A percentile compares a stretch with the other conserved stretches of the same genome.
Evolutionary conservation across 2,888 invertebrate genomes (phyloP).

Genomic region (Autographa gamma): DNA sequence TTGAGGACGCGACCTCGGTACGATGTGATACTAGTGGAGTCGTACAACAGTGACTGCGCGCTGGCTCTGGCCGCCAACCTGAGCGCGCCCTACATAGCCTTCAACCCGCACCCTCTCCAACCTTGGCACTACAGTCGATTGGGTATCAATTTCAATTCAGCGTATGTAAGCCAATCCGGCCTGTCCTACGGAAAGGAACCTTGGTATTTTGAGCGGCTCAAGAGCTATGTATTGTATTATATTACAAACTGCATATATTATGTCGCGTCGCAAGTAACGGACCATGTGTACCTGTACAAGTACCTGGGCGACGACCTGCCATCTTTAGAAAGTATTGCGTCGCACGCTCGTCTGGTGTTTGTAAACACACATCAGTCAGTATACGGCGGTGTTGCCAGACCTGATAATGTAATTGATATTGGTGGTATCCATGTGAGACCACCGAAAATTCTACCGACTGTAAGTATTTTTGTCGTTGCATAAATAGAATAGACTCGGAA

Average conservation of each 20-base stretch:
- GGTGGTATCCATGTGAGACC: constrained; percentile 90
- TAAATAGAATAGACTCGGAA: constrained; percentile 13
- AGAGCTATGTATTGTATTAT: constrained; percentile 80
- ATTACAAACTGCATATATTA: constrained; percentile 85
- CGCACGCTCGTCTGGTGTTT: constrained; percentile 89
- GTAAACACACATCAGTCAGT: constrained; percentile 91
- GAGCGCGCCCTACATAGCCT: constrained; percentile 90
- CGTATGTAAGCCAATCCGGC: constrained; percentile 82
- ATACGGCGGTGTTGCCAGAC: constrained; percentile 88
- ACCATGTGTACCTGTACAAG: constrained; percentile 83
- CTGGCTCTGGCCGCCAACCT: constrained; percentile 91
- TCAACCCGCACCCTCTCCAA: constrained; percentile 88
- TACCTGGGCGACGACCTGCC: constrained; percentile 87
- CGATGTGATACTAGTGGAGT: constrained; percentile 92
- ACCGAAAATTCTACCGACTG: constrained; percentile 84
- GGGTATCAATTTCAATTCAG: constrained; percentile 86
- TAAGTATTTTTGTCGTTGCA: constrained; percentile 65
- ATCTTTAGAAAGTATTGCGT: constrained; percentile 87
- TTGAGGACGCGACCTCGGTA: constrained; percentile 86
- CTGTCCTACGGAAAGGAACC: constrained; percentile 83
- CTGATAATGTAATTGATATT: constrained; percentile 90
- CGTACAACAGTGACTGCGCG: constrained; percentile 93
- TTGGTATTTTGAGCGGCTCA: constrained; percentile 83
- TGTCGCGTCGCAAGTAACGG: constrained; percentile 81
- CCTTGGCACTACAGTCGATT: constrained; percentile 87